Evolutionary conservation across 2,797 vertebrate genomes (phyloP), one percentile per base, ranked within the genome.

Genomic region (Toxotes lorentzi): DNA sequence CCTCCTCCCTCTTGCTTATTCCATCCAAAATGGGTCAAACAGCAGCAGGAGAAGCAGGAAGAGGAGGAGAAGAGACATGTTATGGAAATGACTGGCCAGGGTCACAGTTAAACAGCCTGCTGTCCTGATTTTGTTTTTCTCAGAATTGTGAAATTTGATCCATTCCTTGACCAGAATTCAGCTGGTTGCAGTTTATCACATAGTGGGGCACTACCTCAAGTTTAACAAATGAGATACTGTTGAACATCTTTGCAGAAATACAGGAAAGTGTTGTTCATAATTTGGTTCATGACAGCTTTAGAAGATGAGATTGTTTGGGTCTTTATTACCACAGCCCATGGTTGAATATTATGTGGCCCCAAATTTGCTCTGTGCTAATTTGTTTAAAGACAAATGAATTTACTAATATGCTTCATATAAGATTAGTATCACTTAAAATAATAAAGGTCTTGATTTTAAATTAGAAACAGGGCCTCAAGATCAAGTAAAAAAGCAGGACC

Each of bases 1-100:
- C 76, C 60, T 66, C 41, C 74, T 79, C 70, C 76, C 34, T 30
- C 51, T 59, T 60, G 24, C 75, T 72, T 71, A 35, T 66, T 84
- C 58, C 30, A 50, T 74, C 70, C 62, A 81, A 90, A 93, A 79
- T 91, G 87, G 89, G 82, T 85, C 88, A 91, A 76, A 62, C 82
- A 80, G 73, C 73, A 79, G 74, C 77, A 83, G 71, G n/a, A 51
- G 19, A 21, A 61, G 59, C 56, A 56, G 21, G 24, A 70, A 23
- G 19, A 70, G 38, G 24, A 40, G 13, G 47, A 73, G 11, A 27
- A 17, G 40, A 32, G 34, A 24, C 64, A 61, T 58, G 73, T 79
- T 80, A 32, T 65, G 27, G 38, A 38, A 57, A 34, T 27, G 56
- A 48, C 45, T 17, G 60, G 40, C 30, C 41, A 47, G 53, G 12